Percentiles rank a stretch among this genome's conserved stretches.
phyloP scores from a whole-genome alignment of 2,797 vertebrate species.

The Myiothlypis coronata region DNA sequence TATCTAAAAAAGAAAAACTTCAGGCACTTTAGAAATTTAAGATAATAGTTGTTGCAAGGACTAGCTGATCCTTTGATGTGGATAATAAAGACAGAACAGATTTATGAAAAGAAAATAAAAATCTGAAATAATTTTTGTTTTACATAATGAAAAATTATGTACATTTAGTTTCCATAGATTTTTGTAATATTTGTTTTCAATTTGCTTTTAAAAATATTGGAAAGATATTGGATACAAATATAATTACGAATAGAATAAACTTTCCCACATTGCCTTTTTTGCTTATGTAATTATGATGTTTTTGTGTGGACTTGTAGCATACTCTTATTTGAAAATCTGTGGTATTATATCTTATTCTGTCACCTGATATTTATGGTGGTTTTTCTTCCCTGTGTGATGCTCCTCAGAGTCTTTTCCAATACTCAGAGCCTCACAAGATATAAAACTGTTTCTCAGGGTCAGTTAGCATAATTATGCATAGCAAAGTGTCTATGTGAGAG shows the following conservation, averaged over 20 bases:
- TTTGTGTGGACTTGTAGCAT: neutral
- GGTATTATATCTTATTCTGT: neutral
- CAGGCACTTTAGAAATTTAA: neutral
- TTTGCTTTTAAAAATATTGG: neutral
- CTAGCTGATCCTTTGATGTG: neutral
- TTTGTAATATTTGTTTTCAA: neutral
- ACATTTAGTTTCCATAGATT: neutral
- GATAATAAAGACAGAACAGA: neutral
- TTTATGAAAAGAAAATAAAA: neutral
- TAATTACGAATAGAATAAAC: neutral
- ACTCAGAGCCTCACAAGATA: neutral
- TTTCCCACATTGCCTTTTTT: neutral
- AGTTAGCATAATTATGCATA: neutral
- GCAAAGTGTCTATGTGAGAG: neutral
- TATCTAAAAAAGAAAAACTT: neutral
- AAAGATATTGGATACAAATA: neutral
- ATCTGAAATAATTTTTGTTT: neutral
- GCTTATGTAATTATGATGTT: neutral
- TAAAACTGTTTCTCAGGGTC: neutral
- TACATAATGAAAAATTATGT: neutral
- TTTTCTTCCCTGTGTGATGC: neutral
- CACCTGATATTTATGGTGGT: neutral
- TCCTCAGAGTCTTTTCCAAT: neutral
- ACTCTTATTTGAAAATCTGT: neutral
- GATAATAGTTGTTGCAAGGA: neutral